These are phyloP conservation scores for Sarcophaga caerulescens DNA, from an alignment of 2,888 invertebrate genomes.

Conservation along the genomic window DNA sequence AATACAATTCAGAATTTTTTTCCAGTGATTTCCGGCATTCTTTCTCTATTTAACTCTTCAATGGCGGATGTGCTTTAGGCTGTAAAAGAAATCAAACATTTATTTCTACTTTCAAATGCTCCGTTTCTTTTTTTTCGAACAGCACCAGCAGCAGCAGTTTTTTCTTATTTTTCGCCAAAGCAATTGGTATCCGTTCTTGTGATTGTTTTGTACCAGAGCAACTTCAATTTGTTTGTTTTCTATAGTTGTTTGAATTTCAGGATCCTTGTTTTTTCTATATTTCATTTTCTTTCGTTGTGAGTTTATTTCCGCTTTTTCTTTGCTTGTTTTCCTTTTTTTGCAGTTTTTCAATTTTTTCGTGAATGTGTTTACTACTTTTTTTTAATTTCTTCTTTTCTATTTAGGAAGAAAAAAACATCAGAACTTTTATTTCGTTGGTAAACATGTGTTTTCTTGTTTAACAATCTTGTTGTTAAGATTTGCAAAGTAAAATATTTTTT, in stretches of 20 bases:
- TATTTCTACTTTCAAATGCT: slow-evolving; percentile 62
- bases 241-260: slow-evolving; percentile 59
- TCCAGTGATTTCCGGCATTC: neutral
- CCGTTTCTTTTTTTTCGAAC: neutral
- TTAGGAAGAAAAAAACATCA: neutral
- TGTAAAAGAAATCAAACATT: slow-evolving; percentile 48
- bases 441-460: slow-evolving; percentile 67
- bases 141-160: no score
- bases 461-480: slow-evolving; percentile 60
- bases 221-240: slow-evolving; percentile 60
- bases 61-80: slow-evolving; percentile 69
- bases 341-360: slow-evolving; percentile 15
- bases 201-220: slow-evolving; percentile 45
- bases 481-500: neutral
- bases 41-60: slow-evolving; percentile 66
- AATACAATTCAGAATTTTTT: neutral
- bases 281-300: slow-evolving; percentile 25
- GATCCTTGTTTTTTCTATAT: slow-evolving; percentile 21
- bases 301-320: slow-evolving; percentile 61
- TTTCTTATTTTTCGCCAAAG: slow-evolving; percentile 23
- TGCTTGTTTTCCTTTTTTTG: slow-evolving; percentile 12
- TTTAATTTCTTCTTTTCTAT: neutral
- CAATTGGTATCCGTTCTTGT: slow-evolving; percentile 54
- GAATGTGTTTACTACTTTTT: no score
- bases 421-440: slow-evolving; percentile 29